Base-by-base conservation (phyloP, 2,113 vertebrate genomes). In the Callipepla californica region DNA sequence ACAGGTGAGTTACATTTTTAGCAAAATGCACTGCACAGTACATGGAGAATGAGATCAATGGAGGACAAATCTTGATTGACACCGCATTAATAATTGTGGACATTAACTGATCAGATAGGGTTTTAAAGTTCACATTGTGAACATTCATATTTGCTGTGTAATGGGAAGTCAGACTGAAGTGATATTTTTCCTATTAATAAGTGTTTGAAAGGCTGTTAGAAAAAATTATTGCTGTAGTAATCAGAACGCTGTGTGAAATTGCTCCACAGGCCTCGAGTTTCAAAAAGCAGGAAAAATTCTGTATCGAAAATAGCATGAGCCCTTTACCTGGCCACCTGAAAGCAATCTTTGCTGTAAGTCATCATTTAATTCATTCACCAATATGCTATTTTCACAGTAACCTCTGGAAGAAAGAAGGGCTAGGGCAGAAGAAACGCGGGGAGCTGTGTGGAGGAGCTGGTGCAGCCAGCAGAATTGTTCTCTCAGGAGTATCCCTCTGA, bases 171-270 rank as follows among this genome's bases (percentile, higher is more conserved):
- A 92, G 79, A 91, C 93, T 84, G 89, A 96, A 92, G 87, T 90
- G 81, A 36, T 89, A 47, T 69, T 86, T 91, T 92, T 95, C 70
- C 72, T 87, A 92, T 92, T 94, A 96, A 80, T 84, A 97, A 97
- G 95, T 94, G 80, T 96, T 95, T 97, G 95, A 97, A 97, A 96
- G 89, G 93, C 77, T 97, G 93, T 97, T 97, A 96, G 94, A 95
- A 96, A 92, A 94, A 97, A 97, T 96, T 95, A 97, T 89, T 97
- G 92, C 89, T 34, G 53, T 34, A 77, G 97, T 95, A 98, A 97
- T 97, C 97, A 97, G 94, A 58, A 87, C 58, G 96, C 97, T 96
- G 97, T 97, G 97, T 96, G 97, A 97, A 93, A 91, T 55, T 26
- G 10, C 93, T 96, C 97, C 94, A 89, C 13, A 83, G 95, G 80